Base-by-base conservation (phyloP, 2,113 vertebrate species). In the Octodon degus region DNA sequence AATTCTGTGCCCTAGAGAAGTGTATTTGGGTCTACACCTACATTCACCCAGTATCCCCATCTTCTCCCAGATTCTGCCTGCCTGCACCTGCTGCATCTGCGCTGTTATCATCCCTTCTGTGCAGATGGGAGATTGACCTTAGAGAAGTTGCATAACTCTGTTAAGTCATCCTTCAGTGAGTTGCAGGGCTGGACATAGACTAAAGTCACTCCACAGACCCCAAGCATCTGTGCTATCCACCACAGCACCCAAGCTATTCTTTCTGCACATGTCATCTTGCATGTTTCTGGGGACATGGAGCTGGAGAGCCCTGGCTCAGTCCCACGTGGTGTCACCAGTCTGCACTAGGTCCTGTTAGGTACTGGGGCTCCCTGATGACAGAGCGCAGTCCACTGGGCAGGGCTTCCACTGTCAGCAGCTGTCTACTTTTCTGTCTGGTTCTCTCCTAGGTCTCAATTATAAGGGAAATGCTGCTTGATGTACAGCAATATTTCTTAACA, bases 251-350 rank as follows among this genome's bases (percentile, higher is more conserved):
- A 34, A 22, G 19, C 40, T 32, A n/a, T 30, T 68, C 6, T 1
- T 37, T 67, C 50, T 43, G 40, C 37, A 40, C 3, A 63, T 13
- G 24, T 65, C 65, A 2, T 2, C 22, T 77, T 58, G 55, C 10
- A 11, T 24, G 25, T 40, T 50, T 58, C 60, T 83, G 16, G 65
- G 62, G 16, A 47, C 2, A 0, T 37, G 27, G 55, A 14, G 16
- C 86, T 22, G 25, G 43, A 30, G 7, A 32, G 32, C 0, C 19
- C 40, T 16, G 1, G 10, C 17, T 79, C 50, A 10, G 9, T 30
- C 50, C 17, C 1, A 12, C 13, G 12, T 6, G 3, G 14, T 50
- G 2, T 7, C 1, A 1, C 20, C 4, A 19, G 7, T 34, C 0
- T 17, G 0, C 32, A 12, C n/a, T 0, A 3, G n/a, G 32, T 65